Evolutionary conservation across 2,797 vertebrate species (phyloP), one percentile per base, ranked within the genome.

Genomic region (Pitangus sulphuratus): DNA sequence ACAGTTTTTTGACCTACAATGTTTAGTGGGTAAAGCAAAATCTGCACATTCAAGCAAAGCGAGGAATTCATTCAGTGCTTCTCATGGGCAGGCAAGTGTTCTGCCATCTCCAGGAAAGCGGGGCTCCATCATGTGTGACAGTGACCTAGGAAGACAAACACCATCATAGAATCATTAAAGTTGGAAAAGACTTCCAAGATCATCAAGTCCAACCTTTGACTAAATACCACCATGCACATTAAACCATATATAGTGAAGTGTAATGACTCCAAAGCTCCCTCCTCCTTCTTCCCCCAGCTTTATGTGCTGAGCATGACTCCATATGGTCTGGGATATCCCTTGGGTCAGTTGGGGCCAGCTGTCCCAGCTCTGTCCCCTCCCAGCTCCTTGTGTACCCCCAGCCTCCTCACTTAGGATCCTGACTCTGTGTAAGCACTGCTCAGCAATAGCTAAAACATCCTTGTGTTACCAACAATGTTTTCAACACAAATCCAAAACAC

Each of bases 91-190:
- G 42, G 44, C 39, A 40, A 61, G 12, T 30, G 24, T 26, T 84
- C 50, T 39, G 28, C 26, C 31, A 24, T 13, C 12, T 44, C 22
- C 33, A 45, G 37, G n/a, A 39, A 13, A 64, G 45, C 10, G 22
- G n/a, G 26, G 19, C 40, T 87, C 28, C 26, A 15, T 21, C n/a
- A 13, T 1, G 2, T 1, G 0, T 22, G 11, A 24, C 5, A 1
- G 18, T n/a, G 21, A 25, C 24, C n/a, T 64, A 18, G 61, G 56
- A 61, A 66, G 31, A 48, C 17, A 50, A 74, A 66, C 2, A 2
- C n/a, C 12, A 5, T 40, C 44, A 57, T 1, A 19, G 28, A 28
- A 31, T 40, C 18, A 28, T 15, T 35, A 3, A 24, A 28, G 25
- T 6, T 76, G 33, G 39, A 69, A 80, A 69, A 64, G 21, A 24